Evolutionary conservation across 2,888 invertebrate species (phyloP), one percentile per base, ranked within the genome.

Genomic region (Dynastes tityus): DNA sequence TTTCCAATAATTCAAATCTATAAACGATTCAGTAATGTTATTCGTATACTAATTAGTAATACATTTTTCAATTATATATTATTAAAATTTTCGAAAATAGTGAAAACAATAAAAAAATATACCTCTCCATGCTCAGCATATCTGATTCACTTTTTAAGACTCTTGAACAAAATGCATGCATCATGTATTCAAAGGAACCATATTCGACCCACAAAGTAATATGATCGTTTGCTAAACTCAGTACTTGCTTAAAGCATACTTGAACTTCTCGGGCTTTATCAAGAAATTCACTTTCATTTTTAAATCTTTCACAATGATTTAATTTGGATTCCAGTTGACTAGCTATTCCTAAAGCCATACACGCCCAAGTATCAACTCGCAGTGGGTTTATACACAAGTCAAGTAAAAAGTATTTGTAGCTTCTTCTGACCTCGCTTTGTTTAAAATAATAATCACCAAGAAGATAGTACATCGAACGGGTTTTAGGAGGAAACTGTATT

Each of bases 401-500:
- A 83, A 94, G 89, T 77, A 94, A 91, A 87, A 97, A 98, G 88
- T 94, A 97, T 85, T 94, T 94, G 2, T 95, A 91, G 11, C 97
- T 95, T 86, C 86, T 82, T 40, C 80, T 81, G 11, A 82, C 93
- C 82, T 97, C 96, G 83, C 94, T 93, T 85, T 93, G 95, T 88
- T 98, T 98, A 85, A 98, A 97, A 88, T 97, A 95, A 88, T 94
- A 96, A 89, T 98, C 98, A 0, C 95, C 98, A 32, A 98, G 89
- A n/a, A 98, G 90, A 87, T 97, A 98, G 87, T 95, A 98, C 78
- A 97, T 93, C 75, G 95, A 94, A 53, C 92, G 91, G 85, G 87
- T 85, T 85, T 87, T 88, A 40, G 83, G 81, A 13, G 89, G 88
- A 80, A 89, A 89, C 1, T 86, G 85, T 6, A 88, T 84, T 0